Base-by-base conservation (phyloP, 2,797 vertebrate species). In the Rhabdophis nuchalis region DNA sequence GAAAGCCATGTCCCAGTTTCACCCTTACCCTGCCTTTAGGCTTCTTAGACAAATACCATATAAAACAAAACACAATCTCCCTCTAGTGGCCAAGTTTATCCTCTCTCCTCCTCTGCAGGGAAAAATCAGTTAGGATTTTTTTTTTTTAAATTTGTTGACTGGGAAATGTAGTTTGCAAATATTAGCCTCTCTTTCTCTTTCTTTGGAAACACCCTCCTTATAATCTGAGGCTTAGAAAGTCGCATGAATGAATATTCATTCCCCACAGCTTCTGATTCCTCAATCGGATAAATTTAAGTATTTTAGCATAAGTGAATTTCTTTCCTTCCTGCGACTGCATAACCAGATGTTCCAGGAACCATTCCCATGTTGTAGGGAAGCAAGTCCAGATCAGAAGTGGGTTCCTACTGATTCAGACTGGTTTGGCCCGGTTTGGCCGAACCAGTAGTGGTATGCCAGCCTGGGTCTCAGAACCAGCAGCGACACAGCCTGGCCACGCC, bases 41-140 rank as follows among this genome's bases (percentile, higher is more conserved):
- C 23, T 77, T 77, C 36, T 77, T 77, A 23, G n/a, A 77, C 9
- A 41, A 32, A 5, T 68, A 32, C 0, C 1, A 8, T 36, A 20
- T 36, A 92, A 90, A 89, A 68, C 12, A 88, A 86, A 92, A 95
- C 53, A 89, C 94, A 95, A 94, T 23, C 96, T 95, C 96, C 96
- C 96, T 90, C 96, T 97, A 2, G 94, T 94, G 96, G 91, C 90
- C 54, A 32, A 14, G 1, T 72, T 50, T 46, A 87, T 50, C 46
- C 3, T 57, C 27, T 60, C 16, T 57, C 36, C 68, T 46, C 64
- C 13, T 50, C 23, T 1, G n/a, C 20, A 53, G 41, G 58, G 18
- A 20, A 87, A 77, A 20, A 56, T 29, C 5, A 77, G 88, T 54
- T 92, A 89, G 7, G 25, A 29, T 29, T n/a, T 88, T n/a, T n/a